Percentiles rank a stretch among this genome's conserved stretches.
phyloP scores from a whole-genome alignment of 2,888 invertebrate genomes.

The Habroteleia sp. region DNA sequence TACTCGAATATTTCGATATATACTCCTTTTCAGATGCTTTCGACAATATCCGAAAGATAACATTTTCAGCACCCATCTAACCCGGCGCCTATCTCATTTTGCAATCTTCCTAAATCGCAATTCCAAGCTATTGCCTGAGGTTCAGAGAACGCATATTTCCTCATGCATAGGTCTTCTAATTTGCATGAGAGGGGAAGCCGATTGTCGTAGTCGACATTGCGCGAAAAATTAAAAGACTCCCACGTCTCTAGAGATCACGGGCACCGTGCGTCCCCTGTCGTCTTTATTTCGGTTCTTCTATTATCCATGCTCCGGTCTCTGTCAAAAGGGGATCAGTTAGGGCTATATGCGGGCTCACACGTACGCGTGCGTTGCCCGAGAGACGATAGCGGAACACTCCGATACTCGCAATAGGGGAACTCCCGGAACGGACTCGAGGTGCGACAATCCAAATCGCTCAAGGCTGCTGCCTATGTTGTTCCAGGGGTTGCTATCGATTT shows the following conservation, averaged over 20 bases:
- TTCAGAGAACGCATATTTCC: slow-evolving; percentile 13
- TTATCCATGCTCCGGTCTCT: slow-evolving; percentile 20
- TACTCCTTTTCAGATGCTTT: neutral
- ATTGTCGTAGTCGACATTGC: slow-evolving; percentile 6
- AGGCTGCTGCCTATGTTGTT: slow-evolving; percentile 53
- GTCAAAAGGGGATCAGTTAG: slow-evolving; percentile 37
- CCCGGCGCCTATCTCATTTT: neutral
- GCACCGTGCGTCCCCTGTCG: slow-evolving; percentile 20
- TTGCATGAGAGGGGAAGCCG: slow-evolving; percentile 41
- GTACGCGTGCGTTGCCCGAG: slow-evolving; percentile 34
- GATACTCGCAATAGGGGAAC: slow-evolving; percentile 14
- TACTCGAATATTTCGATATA: neutral
- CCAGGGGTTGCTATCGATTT: slow-evolving; percentile 61
- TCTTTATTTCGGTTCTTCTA: slow-evolving; percentile 48
- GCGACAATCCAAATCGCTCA: slow-evolving; percentile 48
- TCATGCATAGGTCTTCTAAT: slow-evolving; percentile 28
- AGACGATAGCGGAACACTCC: slow-evolving; percentile 36
- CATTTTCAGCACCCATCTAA: slow-evolving; percentile 2
- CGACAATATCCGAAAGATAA: slow-evolving; percentile 2
- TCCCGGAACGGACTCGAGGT: slow-evolving; percentile 23
- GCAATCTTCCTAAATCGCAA: slow-evolving; percentile 13
- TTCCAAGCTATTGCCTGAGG: slow-evolving; percentile 19
- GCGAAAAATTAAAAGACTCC: slow-evolving; percentile 51
- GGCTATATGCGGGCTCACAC: slow-evolving; percentile 33
- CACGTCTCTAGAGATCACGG: slow-evolving; percentile 23